Conservation (phyloP, 2,797 vertebrate species). For the Hippopotamyrus pictus region DNA sequence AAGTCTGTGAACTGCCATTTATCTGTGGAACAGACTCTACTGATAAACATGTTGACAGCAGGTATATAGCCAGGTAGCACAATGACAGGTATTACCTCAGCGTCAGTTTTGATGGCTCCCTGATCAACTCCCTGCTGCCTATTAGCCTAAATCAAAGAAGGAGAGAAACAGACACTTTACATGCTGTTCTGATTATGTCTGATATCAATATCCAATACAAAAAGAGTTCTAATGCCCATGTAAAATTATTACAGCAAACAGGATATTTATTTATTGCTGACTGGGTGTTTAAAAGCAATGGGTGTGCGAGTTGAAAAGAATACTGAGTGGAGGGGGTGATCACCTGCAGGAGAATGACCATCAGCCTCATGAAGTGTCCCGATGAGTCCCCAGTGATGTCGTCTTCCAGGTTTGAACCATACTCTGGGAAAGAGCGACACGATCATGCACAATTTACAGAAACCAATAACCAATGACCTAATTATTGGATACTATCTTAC, state of each 20-base stretch:
- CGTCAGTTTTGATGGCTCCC: constrained; percentile 72
- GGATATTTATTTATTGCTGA: neutral
- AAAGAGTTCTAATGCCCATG: neutral
- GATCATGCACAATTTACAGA: neutral
- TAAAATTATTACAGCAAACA: neutral
- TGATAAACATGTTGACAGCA: neutral
- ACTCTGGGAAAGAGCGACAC: constrained; percentile 60
- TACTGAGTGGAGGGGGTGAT: neutral
- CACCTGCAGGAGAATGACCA: constrained; percentile 92
- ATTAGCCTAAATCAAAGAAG: constrained; percentile 63
- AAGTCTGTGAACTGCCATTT: neutral
- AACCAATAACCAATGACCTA: neutral
- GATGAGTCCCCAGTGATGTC: constrained; percentile 79
- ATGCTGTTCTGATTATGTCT: neutral
- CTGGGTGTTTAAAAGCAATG: neutral
- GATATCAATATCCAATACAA: neutral
- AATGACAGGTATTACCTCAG: constrained; percentile 64
- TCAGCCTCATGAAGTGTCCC: constrained; percentile 83
- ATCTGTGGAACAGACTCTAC: neutral
- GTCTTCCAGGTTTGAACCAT: constrained; percentile 75
- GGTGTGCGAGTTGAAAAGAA: neutral
- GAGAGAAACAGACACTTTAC: neutral
- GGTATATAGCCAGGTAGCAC: neutral
- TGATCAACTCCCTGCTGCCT: constrained; percentile 74
- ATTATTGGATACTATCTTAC: neutral